Percentiles rank a stretch among this genome's conserved stretches.
phyloP scores from a whole-genome alignment of 2,888 invertebrate genomes.

The Brassicogethes aeneus region DNA sequence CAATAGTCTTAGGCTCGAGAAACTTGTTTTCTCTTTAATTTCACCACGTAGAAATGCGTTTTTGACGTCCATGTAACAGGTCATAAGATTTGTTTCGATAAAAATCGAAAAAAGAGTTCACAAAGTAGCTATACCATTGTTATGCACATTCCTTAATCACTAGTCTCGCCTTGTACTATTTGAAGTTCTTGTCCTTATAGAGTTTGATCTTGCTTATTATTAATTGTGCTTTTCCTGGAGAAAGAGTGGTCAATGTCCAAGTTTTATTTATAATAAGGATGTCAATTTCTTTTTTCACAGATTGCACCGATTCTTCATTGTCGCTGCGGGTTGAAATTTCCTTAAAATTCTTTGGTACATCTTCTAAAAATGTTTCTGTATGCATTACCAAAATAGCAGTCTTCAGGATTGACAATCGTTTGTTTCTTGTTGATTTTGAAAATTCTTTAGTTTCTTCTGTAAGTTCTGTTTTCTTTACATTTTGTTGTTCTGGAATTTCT shows the following conservation, averaged over 20 bases:
- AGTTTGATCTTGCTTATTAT: constrained; percentile 14
- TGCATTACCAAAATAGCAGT: no score
- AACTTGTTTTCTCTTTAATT: constrained; percentile 9
- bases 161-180: constrained; percentile 21
- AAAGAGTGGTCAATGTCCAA: constrained; percentile 13
- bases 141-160: constrained; percentile 22
- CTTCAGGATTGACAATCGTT: no score
- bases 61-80: constrained; percentile 9
- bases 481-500: no score
- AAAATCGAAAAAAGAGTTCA: constrained; percentile 7
- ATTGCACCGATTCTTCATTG: constrained; percentile 10
- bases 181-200: constrained; percentile 12
- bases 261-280: constrained; percentile 15
- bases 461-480: no score
- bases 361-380: constrained; percentile 9
- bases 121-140: constrained; percentile 9
- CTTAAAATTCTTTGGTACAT: constrained; percentile 8
- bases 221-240: constrained; percentile 13
- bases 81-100: constrained; percentile 6
- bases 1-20: constrained; percentile 9
- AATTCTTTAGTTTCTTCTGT: no score
- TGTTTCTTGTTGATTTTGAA: no score
- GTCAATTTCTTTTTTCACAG: constrained; percentile 18
- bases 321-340: constrained; percentile 5
- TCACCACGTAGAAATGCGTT: constrained; percentile 10